Percentiles rank a stretch among this genome's conserved stretches.
phyloP scores from a whole-genome alignment of 2,888 invertebrate genomes.

The Xanthorhoe designata region DNA sequence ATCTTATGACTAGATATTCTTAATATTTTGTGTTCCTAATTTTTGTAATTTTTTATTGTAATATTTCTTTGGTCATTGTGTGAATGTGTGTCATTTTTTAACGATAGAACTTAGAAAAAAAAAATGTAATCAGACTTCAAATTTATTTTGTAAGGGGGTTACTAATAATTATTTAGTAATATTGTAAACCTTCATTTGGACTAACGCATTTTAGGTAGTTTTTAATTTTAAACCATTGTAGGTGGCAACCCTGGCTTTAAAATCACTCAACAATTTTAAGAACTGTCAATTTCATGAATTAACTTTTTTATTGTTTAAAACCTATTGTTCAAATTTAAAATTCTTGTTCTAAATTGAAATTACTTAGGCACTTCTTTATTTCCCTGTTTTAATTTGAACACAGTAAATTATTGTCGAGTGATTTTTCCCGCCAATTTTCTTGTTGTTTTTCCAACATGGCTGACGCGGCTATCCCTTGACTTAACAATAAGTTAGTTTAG shows the following conservation, averaged over 20 bases:
- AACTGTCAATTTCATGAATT: background rate
- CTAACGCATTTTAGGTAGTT: background rate
- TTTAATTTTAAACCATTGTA: background rate
- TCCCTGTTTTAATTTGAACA: too few relatives aligned
- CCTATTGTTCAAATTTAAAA: background rate
- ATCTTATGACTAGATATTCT: too few relatives aligned
- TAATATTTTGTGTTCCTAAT: too few relatives aligned
- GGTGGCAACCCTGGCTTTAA: background rate
- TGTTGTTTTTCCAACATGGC: conserved; percentile 25
- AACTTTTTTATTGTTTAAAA: too few relatives aligned
- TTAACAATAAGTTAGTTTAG: conserved; percentile 17
- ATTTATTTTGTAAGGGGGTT: background rate
- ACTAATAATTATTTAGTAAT: background rate
- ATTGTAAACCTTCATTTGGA: background rate
- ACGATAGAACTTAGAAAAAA: background rate
- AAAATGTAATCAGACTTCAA: background rate
- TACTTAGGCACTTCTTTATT: too few relatives aligned
- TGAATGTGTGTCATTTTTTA: conserved; percentile 16
- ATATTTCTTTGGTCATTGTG: conserved; percentile 29
- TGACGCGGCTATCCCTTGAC: conserved; percentile 29
- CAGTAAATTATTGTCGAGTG: background rate
- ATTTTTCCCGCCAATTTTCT: conserved; percentile 14
- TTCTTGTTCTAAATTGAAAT: background rate
- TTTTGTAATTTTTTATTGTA: background rate
- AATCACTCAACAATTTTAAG: background rate